A percentile compares a stretch with the other conserved stretches of the same genome.
Conservation (phyloP, 2,797 vertebrate genomes). For the Arnoldichthys spilopterus region DNA sequence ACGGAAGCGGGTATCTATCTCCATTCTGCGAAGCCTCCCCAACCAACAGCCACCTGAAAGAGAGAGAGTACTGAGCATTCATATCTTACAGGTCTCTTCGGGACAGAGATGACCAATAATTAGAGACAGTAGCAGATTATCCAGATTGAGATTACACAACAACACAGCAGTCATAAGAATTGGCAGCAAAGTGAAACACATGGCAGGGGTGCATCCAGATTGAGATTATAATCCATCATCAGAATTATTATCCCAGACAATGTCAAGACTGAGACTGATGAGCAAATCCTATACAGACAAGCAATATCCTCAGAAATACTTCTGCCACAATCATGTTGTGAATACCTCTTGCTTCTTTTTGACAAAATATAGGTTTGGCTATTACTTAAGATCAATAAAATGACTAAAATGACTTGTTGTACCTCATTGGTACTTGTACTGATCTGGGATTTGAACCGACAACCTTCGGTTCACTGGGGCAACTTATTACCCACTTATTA, state of each 20-base stretch:
- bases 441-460: too few relatives aligned
- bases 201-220: background rate
- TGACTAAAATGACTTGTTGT: too few relatives aligned
- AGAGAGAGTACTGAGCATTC: conserved; percentile 2
- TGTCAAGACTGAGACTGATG: background rate
- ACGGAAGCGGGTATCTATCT: conserved; percentile 90
- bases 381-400: background rate
- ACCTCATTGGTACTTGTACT: too few relatives aligned
- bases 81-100: conserved; percentile 13
- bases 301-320: background rate
- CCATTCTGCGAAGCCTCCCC: conserved; percentile 84
- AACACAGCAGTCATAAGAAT: background rate
- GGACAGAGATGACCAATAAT: conserved; percentile 60
- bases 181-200: conserved; percentile 4
- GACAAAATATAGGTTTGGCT: background rate
- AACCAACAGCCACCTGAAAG: conserved; percentile 74
- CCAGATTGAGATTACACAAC: conserved; percentile 59
- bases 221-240: background rate
- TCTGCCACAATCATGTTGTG: background rate
- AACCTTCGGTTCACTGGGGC: too few relatives aligned
- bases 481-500: too few relatives aligned
- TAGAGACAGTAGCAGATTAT: conserved; percentile 33
- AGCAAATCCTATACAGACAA: background rate
- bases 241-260: background rate
- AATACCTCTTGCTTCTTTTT: background rate